Percentiles rank a stretch among this genome's conserved stretches.
phyloP scores from a whole-genome alignment of 1,140 invertebrate genomes.

The honey bee (Apis mellifera) region Amel_HAv3.1 CM009938.2:12312501-12313000 shows the following conservation, averaged over 20 bases:
- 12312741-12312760: slow-evolving; percentile 2
- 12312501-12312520: background rate
- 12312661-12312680: slow-evolving; percentile 53
- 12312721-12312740: slow-evolving; percentile 28
- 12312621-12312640: slow-evolving; percentile 36
- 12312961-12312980: background rate
- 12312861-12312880: background rate
- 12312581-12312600: background rate
- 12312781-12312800: background rate
- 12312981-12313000: too few relatives aligned
- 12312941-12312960: background rate
- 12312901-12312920: slow-evolving; percentile 35
- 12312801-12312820: too few relatives aligned
- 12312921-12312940: background rate
- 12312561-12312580: slow-evolving; percentile 12
- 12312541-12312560: background rate
- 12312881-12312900: slow-evolving; percentile 38
- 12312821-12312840: background rate
- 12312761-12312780: background rate
- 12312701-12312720: slow-evolving; percentile 67
- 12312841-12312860: background rate
- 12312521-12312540: background rate
- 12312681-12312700: slow-evolving; percentile 51
- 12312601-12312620: slow-evolving; percentile 21
- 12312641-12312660: slow-evolving; percentile 9